Evolutionary conservation across 2,888 invertebrate genomes (phyloP), one percentile per base, ranked within the genome.

Genomic region (Cetonia aurata): DNA sequence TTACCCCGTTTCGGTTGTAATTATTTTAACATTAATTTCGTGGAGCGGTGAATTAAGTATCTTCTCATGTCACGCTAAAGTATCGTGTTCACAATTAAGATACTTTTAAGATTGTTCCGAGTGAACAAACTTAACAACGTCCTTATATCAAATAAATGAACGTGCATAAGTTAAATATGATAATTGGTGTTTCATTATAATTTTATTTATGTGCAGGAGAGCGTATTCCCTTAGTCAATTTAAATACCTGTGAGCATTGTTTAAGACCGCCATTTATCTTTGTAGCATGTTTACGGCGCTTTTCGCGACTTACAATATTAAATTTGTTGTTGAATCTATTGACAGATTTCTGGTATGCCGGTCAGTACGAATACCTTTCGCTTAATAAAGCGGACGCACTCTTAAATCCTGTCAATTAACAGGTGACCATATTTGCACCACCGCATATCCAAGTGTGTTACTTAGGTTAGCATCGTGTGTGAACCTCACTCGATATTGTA

Each of bases 1-100:
- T 83, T 83, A 82, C 80, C 80, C 77, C 77, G 79, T 82, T 83
- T 81, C 78, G 80, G 76, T 74, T 76, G 80, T 80, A 82, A 83
- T 83, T 83, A 83, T 83, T 82, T 82, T 79, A 78, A 82, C 82
- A 83, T 83, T 82, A 83, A 83, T 83, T 82, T 81, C 77, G 79
- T 79, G 79, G 80, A 74, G 78, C 77, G 74, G 73, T 79, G 80
- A 80, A 81, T 82, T 80, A 81, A 81, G 79, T 78, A 79, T 80
- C 78, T 78, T 76, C 75, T 78, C 75, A 75, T 78, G 79, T 79
- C 79, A 78, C 78, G 79, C 78, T 78, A 78, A 77, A 68, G 62
- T 55, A 70, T 72, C 70, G 48, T 69, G 69, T 72, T 52, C 67
- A 59, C 72, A 70, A 69, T 72, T 83, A 83, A 83, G 83, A 83